Percentiles rank a stretch among this genome's conserved stretches.
Conservation (phyloP, 2,113 vertebrate species). For the Bubo blakistoni region DNA sequence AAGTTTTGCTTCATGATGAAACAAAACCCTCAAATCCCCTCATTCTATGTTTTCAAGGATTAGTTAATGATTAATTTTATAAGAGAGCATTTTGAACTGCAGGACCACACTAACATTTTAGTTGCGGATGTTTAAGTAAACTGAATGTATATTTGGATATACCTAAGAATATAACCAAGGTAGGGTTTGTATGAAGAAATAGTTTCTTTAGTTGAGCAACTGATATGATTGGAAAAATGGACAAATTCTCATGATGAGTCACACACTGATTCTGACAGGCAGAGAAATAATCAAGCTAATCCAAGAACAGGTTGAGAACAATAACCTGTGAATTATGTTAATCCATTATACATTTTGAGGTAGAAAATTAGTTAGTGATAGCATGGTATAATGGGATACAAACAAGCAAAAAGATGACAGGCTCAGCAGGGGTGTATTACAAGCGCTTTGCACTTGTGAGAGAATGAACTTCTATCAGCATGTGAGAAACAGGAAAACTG, state of each 20-base stretch:
- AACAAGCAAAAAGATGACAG: neutral
- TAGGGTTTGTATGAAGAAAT: neutral
- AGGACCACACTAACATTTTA: neutral
- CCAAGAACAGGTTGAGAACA: neutral
- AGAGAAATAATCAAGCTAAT: neutral
- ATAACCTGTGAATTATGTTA: neutral
- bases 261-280: neutral
- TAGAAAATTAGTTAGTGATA: neutral
- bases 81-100: neutral
- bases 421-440: neutral
- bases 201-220: neutral
- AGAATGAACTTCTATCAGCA: neutral
- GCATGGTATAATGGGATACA: neutral
- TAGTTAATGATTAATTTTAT: neutral
- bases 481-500: neutral
- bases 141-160: neutral
- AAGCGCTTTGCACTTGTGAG: neutral
- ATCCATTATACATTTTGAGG: neutral
- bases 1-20: neutral
- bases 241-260: neutral
- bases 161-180: neutral
- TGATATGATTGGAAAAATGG: neutral
- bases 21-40: neutral
- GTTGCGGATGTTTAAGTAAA: neutral
- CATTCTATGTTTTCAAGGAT: neutral